A percentile compares a stretch with the other conserved stretches of the same genome.
Conservation (phyloP, 2,888 invertebrate species). For the Dermolepida albohirtum region DNA sequence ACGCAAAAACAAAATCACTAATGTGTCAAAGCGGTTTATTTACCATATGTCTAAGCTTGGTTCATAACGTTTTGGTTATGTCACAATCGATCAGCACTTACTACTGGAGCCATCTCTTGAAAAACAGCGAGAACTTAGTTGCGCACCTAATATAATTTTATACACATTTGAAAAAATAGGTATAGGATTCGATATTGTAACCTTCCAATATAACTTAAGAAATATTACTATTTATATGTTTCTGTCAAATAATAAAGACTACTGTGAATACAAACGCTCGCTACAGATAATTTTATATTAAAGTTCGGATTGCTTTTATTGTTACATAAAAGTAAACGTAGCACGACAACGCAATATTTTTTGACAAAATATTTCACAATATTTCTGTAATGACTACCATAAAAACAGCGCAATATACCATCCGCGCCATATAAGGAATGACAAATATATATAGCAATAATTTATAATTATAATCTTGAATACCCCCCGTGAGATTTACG, state of each 20-base stretch:
- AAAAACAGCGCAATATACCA: conserved; percentile 29
- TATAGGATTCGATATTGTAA: too few relatives aligned
- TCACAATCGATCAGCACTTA: too few relatives aligned
- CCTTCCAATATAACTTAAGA: too few relatives aligned
- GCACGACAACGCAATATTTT: conserved; percentile 25
- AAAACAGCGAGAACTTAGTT: too few relatives aligned
- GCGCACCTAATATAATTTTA: too few relatives aligned
- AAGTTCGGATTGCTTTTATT: conserved; percentile 9
- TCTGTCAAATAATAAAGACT: background rate
- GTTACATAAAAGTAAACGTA: conserved; percentile 25
- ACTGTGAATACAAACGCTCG: background rate
- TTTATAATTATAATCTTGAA: conserved; percentile 35
- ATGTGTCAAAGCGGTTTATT: too few relatives aligned
- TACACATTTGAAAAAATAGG: too few relatives aligned
- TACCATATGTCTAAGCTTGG: too few relatives aligned
- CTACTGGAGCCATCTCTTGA: too few relatives aligned
- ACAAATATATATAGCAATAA: conserved; percentile 38
- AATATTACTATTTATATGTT: too few relatives aligned
- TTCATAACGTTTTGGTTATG: too few relatives aligned
- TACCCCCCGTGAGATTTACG: conserved; percentile 34
- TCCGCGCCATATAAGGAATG: conserved; percentile 18
- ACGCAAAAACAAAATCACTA: too few relatives aligned
- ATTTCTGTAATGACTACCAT: conserved; percentile 29
- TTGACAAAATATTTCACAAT: conserved; percentile 31
- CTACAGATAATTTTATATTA: conserved; percentile 5